Conservation (phyloP, 2,797 vertebrate species). For the Alosa sapidissima region DNA sequence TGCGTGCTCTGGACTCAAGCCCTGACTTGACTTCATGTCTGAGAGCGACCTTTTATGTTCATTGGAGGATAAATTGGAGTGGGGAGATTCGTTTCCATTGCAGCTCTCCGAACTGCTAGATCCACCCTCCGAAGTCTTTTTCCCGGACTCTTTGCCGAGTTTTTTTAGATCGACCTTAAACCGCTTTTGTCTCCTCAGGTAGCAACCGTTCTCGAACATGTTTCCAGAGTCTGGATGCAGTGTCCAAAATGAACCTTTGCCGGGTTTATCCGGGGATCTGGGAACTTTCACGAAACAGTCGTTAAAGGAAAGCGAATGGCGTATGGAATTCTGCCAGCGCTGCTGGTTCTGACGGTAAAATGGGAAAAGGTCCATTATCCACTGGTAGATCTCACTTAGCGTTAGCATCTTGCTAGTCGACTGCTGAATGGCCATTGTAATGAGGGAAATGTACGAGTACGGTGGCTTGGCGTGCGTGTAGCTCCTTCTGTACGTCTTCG, state of each 20-base stretch:
- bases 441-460: constrained; percentile 95
- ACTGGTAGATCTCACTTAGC: constrained; percentile 95
- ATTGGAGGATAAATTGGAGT: constrained; percentile 84
- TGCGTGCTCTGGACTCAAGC: constrained; percentile 85
- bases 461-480: constrained; percentile 97
- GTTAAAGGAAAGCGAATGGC: constrained; percentile 91
- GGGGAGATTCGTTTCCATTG: constrained; percentile 87
- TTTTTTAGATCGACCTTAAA: constrained; percentile 91
- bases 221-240: constrained; percentile 96
- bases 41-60: constrained; percentile 90
- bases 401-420: constrained; percentile 95
- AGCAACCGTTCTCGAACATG: constrained; percentile 99
- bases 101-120: constrained; percentile 84
- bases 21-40: constrained; percentile 85
- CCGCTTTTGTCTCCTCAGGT: constrained; percentile 93
- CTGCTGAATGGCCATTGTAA: constrained; percentile 97
- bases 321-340: constrained; percentile 94
- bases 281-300: constrained; percentile 95
- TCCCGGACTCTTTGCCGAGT: constrained; percentile 75
- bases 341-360: constrained; percentile 97
- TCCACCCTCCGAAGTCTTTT: constrained; percentile 73
- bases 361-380: constrained; percentile 99
- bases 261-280: constrained; percentile 90
- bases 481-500: constrained; percentile 94
- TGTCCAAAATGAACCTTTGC: constrained; percentile 95